phyloP scores from a whole-genome alignment of 2,797 vertebrate species.

The Phoebastria nigripes region DNA sequence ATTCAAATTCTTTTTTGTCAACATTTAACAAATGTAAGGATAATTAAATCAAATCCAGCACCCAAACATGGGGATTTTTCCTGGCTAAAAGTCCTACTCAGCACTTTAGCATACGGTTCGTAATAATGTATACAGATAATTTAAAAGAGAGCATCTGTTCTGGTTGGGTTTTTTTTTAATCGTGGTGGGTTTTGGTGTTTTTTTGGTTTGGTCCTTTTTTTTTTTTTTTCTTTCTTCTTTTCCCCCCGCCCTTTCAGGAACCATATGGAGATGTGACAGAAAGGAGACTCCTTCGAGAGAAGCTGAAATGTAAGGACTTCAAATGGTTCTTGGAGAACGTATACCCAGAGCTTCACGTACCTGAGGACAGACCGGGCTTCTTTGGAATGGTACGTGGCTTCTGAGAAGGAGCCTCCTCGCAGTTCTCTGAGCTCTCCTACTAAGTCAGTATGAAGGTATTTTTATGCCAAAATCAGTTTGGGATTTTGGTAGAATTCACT shows the following conservation, averaged over 20 bases:
- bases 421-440: not conserved
- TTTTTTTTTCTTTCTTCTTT: not conserved
- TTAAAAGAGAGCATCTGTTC: constrained; percentile 43
- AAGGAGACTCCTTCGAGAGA: constrained; percentile 81
- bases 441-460: not conserved
- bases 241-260: constrained; percentile 75
- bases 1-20: not conserved
- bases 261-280: constrained; percentile 92
- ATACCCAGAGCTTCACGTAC: constrained; percentile 90
- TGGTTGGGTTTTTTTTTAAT: not conserved
- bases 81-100: constrained; percentile 15
- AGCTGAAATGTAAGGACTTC: constrained; percentile 89
- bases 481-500: not conserved
- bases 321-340: constrained; percentile 92
- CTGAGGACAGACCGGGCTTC: constrained; percentile 87
- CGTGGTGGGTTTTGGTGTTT: too few relatives aligned
- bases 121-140: constrained; percentile 45
- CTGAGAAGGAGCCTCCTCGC: not conserved
- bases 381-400: constrained; percentile 89
- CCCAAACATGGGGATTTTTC: constrained; percentile 13
- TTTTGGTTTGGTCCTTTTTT: not conserved
- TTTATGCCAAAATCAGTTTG: not conserved
- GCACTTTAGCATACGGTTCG: constrained; percentile 10
- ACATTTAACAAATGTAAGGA: constrained; percentile 1
- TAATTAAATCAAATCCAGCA: constrained; percentile 41